These are phyloP conservation scores for Antechinus stuartii DNA, from an alignment of 2,113 vertebrate species.

Conservation along the genomic window DNA sequence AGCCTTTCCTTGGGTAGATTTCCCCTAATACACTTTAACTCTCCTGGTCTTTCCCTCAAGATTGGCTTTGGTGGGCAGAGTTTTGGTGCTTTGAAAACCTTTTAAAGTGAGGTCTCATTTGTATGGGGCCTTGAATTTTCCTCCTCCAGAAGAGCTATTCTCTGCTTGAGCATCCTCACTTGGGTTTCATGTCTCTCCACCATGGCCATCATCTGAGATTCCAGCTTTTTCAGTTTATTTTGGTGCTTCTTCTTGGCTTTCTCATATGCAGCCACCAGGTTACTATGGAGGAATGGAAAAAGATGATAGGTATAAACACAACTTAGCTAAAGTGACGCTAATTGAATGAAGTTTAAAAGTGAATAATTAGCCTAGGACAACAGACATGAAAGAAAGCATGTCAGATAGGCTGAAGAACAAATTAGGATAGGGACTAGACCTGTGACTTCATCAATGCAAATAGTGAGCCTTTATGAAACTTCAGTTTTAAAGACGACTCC, in stretches of 20 bases:
- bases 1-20: background rate
- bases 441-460: background rate
- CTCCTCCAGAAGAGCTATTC: slow-evolving; percentile 92
- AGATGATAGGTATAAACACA: slow-evolving; percentile 6
- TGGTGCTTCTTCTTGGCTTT: slow-evolving; percentile 95
- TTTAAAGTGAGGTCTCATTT: slow-evolving; percentile 92
- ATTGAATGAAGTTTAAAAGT: background rate
- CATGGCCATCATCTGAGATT: slow-evolving; percentile 95
- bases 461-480: background rate
- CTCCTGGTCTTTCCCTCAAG: background rate
- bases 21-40: background rate
- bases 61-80: slow-evolving; percentile 50
- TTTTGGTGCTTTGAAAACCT: background rate
- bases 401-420: background rate
- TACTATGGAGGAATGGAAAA: slow-evolving; percentile 81
- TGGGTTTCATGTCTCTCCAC: slow-evolving; percentile 93
- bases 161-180: slow-evolving; percentile 93
- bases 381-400: background rate
- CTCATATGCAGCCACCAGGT: slow-evolving; percentile 93
- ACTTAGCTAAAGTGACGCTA: background rate
- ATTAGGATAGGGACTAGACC: background rate
- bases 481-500: background rate
- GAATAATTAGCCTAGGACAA: background rate
- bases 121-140: slow-evolving; percentile 91
- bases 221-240: slow-evolving; percentile 93